Percentiles rank a stretch among this genome's conserved stretches.
These are phyloP conservation scores for Epinotia bilunana DNA, from an alignment of 2,888 invertebrate genomes.

Conservation along the genomic window DNA sequence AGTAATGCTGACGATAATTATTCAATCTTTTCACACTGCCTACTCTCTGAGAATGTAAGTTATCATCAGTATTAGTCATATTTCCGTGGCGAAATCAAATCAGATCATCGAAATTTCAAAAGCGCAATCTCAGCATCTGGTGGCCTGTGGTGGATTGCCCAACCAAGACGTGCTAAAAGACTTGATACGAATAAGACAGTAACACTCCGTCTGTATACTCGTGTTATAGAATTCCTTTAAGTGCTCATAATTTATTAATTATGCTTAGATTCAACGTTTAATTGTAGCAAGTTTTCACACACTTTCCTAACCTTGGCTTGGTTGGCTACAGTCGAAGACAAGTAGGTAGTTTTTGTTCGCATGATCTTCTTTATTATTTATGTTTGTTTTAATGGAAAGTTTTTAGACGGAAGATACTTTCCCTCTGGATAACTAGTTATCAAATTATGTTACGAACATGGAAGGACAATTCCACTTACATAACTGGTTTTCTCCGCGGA, in stretches of 20 bases:
- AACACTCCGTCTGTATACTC: neutral
- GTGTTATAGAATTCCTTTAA: neutral
- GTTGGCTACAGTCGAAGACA: too few species aligned
- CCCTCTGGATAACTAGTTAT: too few species aligned
- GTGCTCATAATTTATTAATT: neutral
- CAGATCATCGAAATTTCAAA: conserved; percentile 28
- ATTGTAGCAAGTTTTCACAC: too few species aligned
- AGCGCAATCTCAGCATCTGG: conserved; percentile 9
- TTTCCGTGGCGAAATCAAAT: conserved; percentile 31
- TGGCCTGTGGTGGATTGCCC: neutral
- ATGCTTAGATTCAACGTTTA: neutral
- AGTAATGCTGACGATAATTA: conserved; percentile 8
- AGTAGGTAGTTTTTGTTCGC: too few species aligned
- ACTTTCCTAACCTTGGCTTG: neutral
- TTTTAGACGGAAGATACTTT: too few species aligned
- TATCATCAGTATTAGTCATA: conserved; percentile 13
- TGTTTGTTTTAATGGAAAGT: too few species aligned
- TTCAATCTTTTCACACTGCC: neutral
- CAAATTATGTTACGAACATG: too few species aligned
- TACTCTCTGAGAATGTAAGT: too few species aligned
- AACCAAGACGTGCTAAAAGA: neutral
- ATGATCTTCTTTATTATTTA: too few species aligned
- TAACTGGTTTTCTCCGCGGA: too few species aligned
- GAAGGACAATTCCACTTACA: too few species aligned
- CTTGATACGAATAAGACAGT: neutral